Conservation (phyloP, 2,888 invertebrate genomes). For the Bursaphelenchus okinawaensis region DNA sequence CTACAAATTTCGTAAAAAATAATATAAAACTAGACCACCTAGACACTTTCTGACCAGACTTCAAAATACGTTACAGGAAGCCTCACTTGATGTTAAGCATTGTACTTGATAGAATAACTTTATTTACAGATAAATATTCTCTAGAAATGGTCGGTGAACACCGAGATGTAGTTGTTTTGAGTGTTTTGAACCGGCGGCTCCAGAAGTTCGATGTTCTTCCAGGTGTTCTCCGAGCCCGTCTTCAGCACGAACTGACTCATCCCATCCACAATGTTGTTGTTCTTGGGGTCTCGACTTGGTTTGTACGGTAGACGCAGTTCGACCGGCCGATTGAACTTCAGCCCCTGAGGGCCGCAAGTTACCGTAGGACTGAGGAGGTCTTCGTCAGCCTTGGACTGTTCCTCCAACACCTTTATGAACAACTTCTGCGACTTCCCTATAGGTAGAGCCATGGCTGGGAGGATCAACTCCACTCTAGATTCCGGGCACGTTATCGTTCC, state of each 20-base stretch:
- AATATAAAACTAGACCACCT: no score
- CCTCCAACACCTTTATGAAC: constrained; percentile 71
- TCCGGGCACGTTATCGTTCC: constrained; percentile 78
- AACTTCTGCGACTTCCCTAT: constrained; percentile 79
- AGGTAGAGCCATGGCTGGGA: constrained; percentile 80
- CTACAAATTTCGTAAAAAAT: no score
- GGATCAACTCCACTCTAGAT: constrained; percentile 82
- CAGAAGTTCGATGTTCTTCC: constrained; percentile 27
- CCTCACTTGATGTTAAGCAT: no score
- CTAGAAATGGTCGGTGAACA: constrained; percentile 27
- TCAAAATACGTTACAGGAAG: no score
- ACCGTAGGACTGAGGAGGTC: constrained; percentile 86
- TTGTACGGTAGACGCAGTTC: constrained; percentile 78
- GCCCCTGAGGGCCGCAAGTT: constrained; percentile 89
- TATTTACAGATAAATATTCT: background rate
- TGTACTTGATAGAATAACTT: no score
- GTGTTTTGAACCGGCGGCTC: constrained; percentile 15
- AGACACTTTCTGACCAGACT: no score
- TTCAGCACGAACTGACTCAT: constrained; percentile 25
- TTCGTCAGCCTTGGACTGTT: constrained; percentile 71
- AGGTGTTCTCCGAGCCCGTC: constrained; percentile 26
- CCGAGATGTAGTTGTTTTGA: constrained; percentile 19
- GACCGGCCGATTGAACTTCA: constrained; percentile 80
- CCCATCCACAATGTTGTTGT: background rate
- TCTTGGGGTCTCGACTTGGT: constrained; percentile 7